These are phyloP conservation scores for Trialeurodes vaporariorum DNA, from an alignment of 1,140 invertebrate species.

Conservation along the genomic window DNA sequence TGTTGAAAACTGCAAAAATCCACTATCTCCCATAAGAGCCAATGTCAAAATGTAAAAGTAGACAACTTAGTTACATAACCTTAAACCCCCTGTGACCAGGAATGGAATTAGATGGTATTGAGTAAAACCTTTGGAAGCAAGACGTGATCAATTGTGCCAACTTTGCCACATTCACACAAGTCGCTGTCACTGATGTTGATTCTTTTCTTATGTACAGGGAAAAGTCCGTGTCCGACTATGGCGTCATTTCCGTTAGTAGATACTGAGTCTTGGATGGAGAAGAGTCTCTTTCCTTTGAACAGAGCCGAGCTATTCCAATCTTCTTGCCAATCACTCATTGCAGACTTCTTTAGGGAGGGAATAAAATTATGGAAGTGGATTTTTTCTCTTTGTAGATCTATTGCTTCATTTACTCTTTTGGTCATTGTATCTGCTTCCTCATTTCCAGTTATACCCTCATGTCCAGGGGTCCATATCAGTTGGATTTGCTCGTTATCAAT, in stretches of 20 bases:
- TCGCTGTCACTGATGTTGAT: not conserved
- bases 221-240: not conserved
- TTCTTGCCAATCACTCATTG: not conserved
- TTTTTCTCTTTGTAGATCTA: not conserved
- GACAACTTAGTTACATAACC: no score
- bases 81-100: no score
- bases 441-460: not conserved
- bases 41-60: no score
- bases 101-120: no score
- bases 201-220: not conserved
- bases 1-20: no score
- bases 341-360: not conserved
- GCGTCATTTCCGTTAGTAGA: not conserved
- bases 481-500: not conserved
- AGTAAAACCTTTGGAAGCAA: no score
- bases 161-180: not conserved
- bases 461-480: not conserved
- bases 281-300: not conserved
- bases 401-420: not conserved
- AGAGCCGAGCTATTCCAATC: not conserved
- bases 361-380: not conserved
- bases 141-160: not conserved
- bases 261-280: not conserved
- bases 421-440: not conserved
- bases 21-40: no score